phyloP scores from a whole-genome alignment of 2,113 vertebrate genomes.

The Mellivora capensis region DNA sequence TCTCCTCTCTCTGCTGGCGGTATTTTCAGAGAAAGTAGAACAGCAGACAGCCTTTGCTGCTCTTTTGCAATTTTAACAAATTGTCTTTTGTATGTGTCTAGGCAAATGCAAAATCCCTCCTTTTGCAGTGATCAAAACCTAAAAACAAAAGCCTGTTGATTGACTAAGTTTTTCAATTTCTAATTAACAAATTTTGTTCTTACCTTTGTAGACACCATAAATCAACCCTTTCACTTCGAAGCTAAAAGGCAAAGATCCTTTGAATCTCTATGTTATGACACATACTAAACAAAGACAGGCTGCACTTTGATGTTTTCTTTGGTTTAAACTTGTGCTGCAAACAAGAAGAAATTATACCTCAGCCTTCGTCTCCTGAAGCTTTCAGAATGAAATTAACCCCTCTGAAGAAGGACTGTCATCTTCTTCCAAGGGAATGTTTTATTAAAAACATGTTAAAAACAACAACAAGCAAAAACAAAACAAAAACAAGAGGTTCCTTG shows the following conservation, averaged over 20 bases:
- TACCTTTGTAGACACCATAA: conserved; percentile 58
- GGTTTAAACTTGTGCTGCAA: conserved; percentile 34
- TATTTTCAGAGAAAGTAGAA: neutral
- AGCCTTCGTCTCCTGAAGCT: conserved; percentile 1
- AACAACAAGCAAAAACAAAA: neutral
- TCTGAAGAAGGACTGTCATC: neutral
- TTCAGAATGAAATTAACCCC: conserved; percentile 41
- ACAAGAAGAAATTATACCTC: conserved; percentile 36
- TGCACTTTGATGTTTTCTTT: conserved; percentile 64
- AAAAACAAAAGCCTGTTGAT: conserved; percentile 61
- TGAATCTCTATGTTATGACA: conserved; percentile 57
- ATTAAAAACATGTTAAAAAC: neutral
- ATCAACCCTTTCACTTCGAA: conserved; percentile 55
- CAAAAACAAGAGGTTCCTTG: neutral
- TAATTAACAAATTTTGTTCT: conserved; percentile 76
- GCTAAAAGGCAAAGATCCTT: conserved; percentile 58
- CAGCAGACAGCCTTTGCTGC: conserved; percentile 1
- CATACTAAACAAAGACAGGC: conserved; percentile 8
- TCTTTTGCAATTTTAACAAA: conserved; percentile 63
- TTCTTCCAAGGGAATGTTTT: neutral
- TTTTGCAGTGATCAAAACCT: conserved; percentile 68
- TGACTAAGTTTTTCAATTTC: conserved; percentile 64
- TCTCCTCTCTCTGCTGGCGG: neutral
- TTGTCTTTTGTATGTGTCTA: conserved; percentile 35
- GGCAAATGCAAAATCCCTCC: conserved; percentile 12